These are phyloP conservation scores for Leucosticte australis DNA, from an alignment of 2,113 vertebrate genomes.

Conservation along the genomic window DNA sequence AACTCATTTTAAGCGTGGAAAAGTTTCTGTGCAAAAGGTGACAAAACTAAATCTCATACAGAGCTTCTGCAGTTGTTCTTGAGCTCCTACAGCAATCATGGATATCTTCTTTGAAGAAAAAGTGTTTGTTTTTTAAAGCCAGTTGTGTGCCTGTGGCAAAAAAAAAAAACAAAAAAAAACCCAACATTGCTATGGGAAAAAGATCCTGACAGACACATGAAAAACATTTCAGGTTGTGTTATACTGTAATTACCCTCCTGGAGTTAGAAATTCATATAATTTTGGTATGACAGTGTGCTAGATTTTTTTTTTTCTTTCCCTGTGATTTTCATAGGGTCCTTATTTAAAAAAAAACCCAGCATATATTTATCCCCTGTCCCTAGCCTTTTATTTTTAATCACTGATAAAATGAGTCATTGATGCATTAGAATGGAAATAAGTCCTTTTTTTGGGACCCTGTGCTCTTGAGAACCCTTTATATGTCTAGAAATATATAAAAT, in stretches of 20 bases:
- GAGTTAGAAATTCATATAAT: conserved; percentile 25
- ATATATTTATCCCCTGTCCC: not conserved
- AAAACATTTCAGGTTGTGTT: conserved; percentile 37
- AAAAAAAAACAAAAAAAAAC: not conserved
- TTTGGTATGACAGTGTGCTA: not conserved
- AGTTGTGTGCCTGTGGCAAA: not conserved
- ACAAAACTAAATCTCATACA: not conserved
- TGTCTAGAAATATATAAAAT: not conserved
- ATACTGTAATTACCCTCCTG: conserved; percentile 47
- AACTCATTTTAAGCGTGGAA: not conserved
- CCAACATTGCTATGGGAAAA: not conserved
- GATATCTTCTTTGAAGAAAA: conserved; percentile 27
- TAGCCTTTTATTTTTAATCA: conserved; percentile 2
- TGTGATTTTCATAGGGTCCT: conserved; percentile 8
- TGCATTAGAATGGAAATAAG: not conserved
- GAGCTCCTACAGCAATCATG: not conserved
- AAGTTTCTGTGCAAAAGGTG: not conserved
- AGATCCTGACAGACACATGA: conserved; percentile 48
- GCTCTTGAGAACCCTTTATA: not conserved
- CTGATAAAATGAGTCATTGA: not conserved
- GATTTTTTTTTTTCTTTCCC: not conserved
- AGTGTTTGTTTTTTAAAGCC: not conserved
- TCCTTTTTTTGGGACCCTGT: not conserved
- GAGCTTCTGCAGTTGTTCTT: not conserved
- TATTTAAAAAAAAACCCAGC: not conserved